Base-by-base conservation (phyloP, 2,888 invertebrate species). In the Notocelia uddmanniana region DNA sequence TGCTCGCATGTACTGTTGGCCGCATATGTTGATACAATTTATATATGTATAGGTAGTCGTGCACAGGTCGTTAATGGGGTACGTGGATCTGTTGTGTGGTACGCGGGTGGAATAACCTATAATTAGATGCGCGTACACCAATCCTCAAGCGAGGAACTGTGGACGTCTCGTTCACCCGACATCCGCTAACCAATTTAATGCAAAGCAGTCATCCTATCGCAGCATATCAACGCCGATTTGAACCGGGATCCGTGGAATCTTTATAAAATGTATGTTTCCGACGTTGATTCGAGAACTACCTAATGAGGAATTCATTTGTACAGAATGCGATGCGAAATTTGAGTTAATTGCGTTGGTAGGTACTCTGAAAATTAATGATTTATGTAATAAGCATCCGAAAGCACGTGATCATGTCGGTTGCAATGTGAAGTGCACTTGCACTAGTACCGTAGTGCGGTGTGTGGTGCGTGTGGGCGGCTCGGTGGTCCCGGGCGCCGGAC, bases 21-120 rank as follows among this genome's bases (percentile, higher is more conserved):
- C 67, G 81, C 83, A 80, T 82, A 80, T 84, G 81, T 81, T 81
- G 76, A 83, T 79, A 78, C 76, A 60, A 77, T 76, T 77, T 73
- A 74, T 73, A 74, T 78, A 76, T 79, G 77, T 83, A 81, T 84
- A 83, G 78, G 78, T 83, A 81, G 80, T 89, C 89, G 89, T 90
- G 90, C 86, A 85, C 88, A 84, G 87, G 87, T 89, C 91, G 89
- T 89, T 90, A 89, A 89, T 90, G 88, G 89, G 88, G 85, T 84
- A 84, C 87, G 89, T 89, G 87, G 88, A 90, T 90, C 89, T 88
- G 89, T 88, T 89, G 88, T 89, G 85, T 85, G 86, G 87, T 89
- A 86, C 88, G 86, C 89, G 88, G 86, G 92, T 89, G 92, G 90
- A 92, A 92, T 91, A 91, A 91, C 92, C 92, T 92, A 92, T 92